phyloP scores from a whole-genome alignment of 2,888 invertebrate genomes.

The Buathra laborator region DNA sequence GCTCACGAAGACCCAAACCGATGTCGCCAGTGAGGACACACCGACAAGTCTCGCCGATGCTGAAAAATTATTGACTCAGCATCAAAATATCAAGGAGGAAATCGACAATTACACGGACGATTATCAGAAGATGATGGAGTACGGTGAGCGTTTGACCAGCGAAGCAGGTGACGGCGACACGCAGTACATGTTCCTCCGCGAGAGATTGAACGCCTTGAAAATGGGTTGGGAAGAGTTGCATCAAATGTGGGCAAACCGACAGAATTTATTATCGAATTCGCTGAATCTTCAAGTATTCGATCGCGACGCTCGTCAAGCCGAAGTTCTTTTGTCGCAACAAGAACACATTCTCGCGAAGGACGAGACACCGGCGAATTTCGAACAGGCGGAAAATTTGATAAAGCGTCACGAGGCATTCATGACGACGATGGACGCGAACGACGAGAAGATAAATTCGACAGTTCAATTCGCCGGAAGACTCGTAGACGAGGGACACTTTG shows the following conservation, averaged over 20 bases:
- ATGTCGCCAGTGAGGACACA: slow-evolving; percentile 98
- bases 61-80: slow-evolving; percentile 98
- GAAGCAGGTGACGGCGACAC: slow-evolving; percentile 94
- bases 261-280: slow-evolving; percentile 97
- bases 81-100: slow-evolving; percentile 99
- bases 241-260: slow-evolving; percentile 99
- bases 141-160: slow-evolving; percentile 97
- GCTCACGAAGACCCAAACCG: slow-evolving; percentile 99
- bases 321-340: slow-evolving; percentile 98
- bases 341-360: slow-evolving; percentile 99
- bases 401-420: slow-evolving; percentile 99
- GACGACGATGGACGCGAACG: slow-evolving; percentile 99
- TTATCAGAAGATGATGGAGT: slow-evolving; percentile 99
- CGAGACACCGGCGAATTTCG: slow-evolving; percentile 96
- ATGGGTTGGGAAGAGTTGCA: slow-evolving; percentile 99
- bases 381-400: slow-evolving; percentile 98
- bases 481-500: slow-evolving; percentile 97
- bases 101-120: slow-evolving; percentile 99
- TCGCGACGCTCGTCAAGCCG: slow-evolving; percentile 98
- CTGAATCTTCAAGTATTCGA: slow-evolving; percentile 98
- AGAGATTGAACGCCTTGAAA: slow-evolving; percentile 98
- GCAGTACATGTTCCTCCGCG: slow-evolving; percentile 99
- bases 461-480: slow-evolving; percentile 96
- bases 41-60: slow-evolving; percentile 97
- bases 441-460: slow-evolving; percentile 99